phyloP scores from a whole-genome alignment of 2,113 vertebrate genomes.

The Vulpes vulpes region DNA sequence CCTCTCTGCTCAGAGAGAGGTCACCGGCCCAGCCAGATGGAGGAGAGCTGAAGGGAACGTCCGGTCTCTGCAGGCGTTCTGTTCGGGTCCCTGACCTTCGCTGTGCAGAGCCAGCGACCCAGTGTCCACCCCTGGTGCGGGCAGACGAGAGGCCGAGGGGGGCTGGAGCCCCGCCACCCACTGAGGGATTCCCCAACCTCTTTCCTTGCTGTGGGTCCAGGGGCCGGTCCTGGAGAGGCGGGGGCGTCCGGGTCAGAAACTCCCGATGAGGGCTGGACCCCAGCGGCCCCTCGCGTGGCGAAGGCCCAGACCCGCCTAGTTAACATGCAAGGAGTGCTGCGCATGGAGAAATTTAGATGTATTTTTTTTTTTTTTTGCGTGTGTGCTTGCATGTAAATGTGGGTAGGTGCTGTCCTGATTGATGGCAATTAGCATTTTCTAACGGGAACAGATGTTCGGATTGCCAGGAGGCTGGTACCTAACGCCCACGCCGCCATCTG shows the following conservation, averaged over 20 bases:
- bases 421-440: slow-evolving; percentile 97
- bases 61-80: accelerated
- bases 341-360: slow-evolving; percentile 90
- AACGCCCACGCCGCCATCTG: slow-evolving; percentile 95
- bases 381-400: slow-evolving; percentile 90
- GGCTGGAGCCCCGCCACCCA: background rate
- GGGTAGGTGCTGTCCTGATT: slow-evolving; percentile 94
- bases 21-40: accelerated
- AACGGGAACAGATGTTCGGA: slow-evolving; percentile 96
- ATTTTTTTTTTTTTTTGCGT: slow-evolving; percentile 85
- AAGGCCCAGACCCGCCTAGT: slow-evolving; percentile 71
- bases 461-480: slow-evolving; percentile 95
- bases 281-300: accelerated
- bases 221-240: background rate
- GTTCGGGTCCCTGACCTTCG: background rate
- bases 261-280: background rate
- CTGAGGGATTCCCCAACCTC: background rate
- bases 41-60: accelerated
- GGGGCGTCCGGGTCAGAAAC: accelerated
- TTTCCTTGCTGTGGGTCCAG: background rate
- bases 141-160: accelerated
- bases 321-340: slow-evolving; percentile 88
- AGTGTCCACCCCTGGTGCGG: accelerated
- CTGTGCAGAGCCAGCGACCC: accelerated
- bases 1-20: background rate